These are phyloP conservation scores for Anolis apletophallus DNA, from an alignment of 2,797 vertebrate species.

Conservation along the genomic window DNA sequence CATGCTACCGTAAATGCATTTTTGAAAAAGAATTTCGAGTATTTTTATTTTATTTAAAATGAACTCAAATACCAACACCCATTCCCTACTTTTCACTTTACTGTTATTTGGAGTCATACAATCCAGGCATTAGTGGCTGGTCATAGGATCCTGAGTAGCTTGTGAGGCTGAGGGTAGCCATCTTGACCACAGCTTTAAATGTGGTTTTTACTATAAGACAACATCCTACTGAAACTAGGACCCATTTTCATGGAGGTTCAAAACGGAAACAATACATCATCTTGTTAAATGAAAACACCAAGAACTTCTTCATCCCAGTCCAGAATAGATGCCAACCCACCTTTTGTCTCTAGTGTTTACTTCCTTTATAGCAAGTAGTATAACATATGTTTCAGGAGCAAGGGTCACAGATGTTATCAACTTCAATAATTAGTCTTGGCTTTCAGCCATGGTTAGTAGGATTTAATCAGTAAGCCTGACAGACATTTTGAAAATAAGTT, in stretches of 20 bases:
- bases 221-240: not conserved
- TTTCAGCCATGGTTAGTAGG: slow-evolving; percentile 23
- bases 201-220: not conserved
- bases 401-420: slow-evolving; percentile 18
- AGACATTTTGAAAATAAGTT: slow-evolving; percentile 18
- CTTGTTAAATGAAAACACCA: not conserved
- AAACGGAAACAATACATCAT: not conserved
- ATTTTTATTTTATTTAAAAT: too few relatives aligned
- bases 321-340: not conserved
- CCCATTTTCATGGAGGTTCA: not conserved
- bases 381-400: slow-evolving; percentile 33
- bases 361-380: slow-evolving; percentile 9
- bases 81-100: too few relatives aligned
- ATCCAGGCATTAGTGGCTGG: not conserved
- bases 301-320: not conserved
- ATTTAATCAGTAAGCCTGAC: slow-evolving; percentile 17
- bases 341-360: slow-evolving; percentile 18
- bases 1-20: too few relatives aligned
- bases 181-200: not conserved
- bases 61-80: too few relatives aligned
- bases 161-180: not conserved
- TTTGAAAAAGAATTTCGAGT: too few relatives aligned
- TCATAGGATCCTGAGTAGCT: not conserved
- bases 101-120: not conserved
- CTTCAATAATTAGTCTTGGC: slow-evolving; percentile 12